phyloP scores from a whole-genome alignment of 2,888 invertebrate genomes.

The Amitus sp. region DNA sequence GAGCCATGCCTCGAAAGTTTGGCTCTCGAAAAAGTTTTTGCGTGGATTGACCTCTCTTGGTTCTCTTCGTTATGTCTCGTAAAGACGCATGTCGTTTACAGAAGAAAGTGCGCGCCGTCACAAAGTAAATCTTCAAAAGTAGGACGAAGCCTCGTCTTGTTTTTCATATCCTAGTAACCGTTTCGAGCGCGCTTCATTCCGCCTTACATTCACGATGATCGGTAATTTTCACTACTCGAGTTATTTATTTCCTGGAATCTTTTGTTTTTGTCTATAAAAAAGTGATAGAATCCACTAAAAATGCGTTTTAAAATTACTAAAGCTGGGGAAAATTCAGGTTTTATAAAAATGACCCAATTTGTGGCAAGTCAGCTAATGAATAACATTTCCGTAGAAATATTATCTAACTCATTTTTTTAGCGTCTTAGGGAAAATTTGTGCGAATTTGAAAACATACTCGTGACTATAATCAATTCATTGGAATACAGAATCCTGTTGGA shows the following conservation, averaged over 20 bases:
- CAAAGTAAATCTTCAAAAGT: constrained; percentile 27
- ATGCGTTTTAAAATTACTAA: too few relatives aligned
- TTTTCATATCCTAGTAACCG: constrained; percentile 23
- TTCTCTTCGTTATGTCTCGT: neutral
- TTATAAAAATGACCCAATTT: too few relatives aligned
- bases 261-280: neutral
- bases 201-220: constrained; percentile 18
- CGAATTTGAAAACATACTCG: too few relatives aligned
- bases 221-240: constrained; percentile 20
- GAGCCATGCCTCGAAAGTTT: too few relatives aligned
- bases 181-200: constrained; percentile 20
- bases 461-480: too few relatives aligned
- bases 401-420: too few relatives aligned
- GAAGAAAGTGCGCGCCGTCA: constrained; percentile 4
- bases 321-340: too few relatives aligned
- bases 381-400: too few relatives aligned
- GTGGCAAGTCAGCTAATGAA: too few relatives aligned
- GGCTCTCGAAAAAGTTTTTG: neutral
- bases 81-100: neutral
- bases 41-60: neutral
- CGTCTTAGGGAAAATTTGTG: too few relatives aligned
- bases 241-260: neutral
- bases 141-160: constrained; percentile 30
- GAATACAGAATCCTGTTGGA: too few relatives aligned
- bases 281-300: too few relatives aligned